A percentile compares a stretch with the other conserved stretches of the same genome.
Conservation (phyloP, 2,888 invertebrate genomes). For the Lapara coniferarum region DNA sequence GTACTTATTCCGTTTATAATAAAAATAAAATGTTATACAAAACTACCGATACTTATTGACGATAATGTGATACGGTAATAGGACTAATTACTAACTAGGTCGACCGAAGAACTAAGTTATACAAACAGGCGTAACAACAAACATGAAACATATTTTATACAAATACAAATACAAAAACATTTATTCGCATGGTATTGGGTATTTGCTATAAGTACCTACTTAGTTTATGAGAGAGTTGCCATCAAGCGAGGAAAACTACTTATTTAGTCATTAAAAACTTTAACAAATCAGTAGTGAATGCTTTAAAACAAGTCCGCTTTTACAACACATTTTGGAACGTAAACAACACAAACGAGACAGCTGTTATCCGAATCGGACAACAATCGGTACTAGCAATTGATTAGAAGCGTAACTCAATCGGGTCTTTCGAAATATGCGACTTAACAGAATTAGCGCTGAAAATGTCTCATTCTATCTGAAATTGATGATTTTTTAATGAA, state of each 20-base stretch:
- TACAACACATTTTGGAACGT: constrained; percentile 3
- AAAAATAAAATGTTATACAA: not conserved
- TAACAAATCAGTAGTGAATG: too few relatives aligned
- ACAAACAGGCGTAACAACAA: not conserved
- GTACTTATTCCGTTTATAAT: too few relatives aligned
- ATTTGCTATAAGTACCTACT: too few relatives aligned
- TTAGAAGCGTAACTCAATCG: constrained; percentile 2
- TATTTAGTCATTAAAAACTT: too few relatives aligned
- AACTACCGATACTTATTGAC: not conserved
- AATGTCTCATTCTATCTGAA: not conserved
- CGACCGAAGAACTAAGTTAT: not conserved
- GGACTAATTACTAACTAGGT: not conserved
- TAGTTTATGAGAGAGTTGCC: too few relatives aligned
- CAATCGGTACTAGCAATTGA: constrained; percentile 18
- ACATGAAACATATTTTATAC: not conserved
- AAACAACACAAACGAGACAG: constrained; percentile 14
- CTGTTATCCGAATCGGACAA: constrained; percentile 9
- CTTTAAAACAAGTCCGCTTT: not conserved
- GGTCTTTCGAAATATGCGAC: constrained; percentile 1
- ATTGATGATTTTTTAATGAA: constrained; percentile 24
- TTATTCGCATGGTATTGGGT: too few relatives aligned
- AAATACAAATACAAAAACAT: too few relatives aligned
- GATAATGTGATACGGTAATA: not conserved
- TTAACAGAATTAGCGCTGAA: not conserved
- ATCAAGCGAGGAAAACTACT: too few relatives aligned